Percentiles rank a stretch among this genome's conserved stretches.
These are phyloP conservation scores for Exaiptasia diaphana DNA, from an alignment of 64 coral and sea anemone species.

Conservation along the genomic window DNA sequence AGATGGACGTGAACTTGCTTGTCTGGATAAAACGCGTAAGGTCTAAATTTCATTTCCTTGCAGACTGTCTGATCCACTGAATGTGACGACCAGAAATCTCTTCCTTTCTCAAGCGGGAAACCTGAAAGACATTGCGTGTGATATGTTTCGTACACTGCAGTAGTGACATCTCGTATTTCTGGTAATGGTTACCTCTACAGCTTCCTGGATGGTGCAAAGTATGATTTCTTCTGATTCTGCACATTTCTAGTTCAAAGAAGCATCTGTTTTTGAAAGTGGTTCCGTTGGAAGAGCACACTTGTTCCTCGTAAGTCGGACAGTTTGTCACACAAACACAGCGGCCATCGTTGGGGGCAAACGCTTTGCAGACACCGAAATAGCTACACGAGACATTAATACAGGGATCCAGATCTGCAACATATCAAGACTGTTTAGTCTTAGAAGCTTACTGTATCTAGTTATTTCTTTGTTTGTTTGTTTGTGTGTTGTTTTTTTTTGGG, in stretches of 20 bases:
- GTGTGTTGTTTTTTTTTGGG: too few species aligned
- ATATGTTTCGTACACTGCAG: neutral
- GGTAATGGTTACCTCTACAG: constrained; percentile 70
- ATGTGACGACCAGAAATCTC: neutral
- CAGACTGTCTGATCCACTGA: constrained; percentile 20
- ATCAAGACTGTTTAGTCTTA: neutral
- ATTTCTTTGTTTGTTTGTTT: too few species aligned
- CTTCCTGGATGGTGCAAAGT: constrained; percentile 45
- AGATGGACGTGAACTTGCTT: constrained; percentile 73
- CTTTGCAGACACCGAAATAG: constrained; percentile 55
- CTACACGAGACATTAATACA: constrained; percentile 56
- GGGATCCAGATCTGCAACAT: constrained; percentile 42
- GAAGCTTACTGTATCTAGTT: neutral
- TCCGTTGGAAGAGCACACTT: constrained; percentile 50
- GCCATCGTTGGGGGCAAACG: constrained; percentile 34
- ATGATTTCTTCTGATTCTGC: constrained; percentile 32
- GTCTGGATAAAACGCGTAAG: constrained; percentile 68
- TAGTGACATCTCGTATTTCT: too few species aligned
- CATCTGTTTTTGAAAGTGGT: constrained; percentile 63
- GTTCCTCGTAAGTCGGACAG: constrained; percentile 57
- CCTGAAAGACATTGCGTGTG: constrained; percentile 1
- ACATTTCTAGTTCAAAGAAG: constrained; percentile 56
- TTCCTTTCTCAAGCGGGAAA: constrained; percentile 54
- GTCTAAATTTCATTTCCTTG: constrained; percentile 17
- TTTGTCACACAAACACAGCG: constrained; percentile 47